Evolutionary conservation across 1,140 invertebrate species (phyloP), one percentile per base, ranked within the genome.

Genomic region (Eumaeus atala): DNA sequence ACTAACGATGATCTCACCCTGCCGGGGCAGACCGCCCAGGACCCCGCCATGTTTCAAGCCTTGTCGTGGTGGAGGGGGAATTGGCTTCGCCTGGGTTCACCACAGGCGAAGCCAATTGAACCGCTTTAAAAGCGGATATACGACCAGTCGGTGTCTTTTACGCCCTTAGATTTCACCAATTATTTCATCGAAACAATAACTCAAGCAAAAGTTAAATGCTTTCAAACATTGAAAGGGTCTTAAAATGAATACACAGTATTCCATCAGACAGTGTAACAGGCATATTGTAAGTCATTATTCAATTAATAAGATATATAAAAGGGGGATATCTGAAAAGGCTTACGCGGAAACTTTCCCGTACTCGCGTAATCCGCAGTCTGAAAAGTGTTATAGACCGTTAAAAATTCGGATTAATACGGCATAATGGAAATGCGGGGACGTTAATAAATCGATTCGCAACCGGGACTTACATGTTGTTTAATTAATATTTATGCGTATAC

Each of bases 251-350:
- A n/a, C n/a, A 3, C 21, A 28, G 21, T 6, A 61, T 65, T 75
- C 64, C 60, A 61, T 61, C 59, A 54, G 48, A 55, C 36, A 49
- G 37, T 40, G 14, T 40, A 40, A n/a, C 55, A 58, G 58, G 56
- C 65, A 62, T 9, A 38, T 60, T 68, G 60, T 57, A 51, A 59
- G 56, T 58, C 59, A 64, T 59, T 38, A 70, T 68, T 77, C 74
- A 82, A 82, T 81, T 84, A 81, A 79, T 72, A 80, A 78, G 73
- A 68, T 78, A 70, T 64, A 61, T 67, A 75, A 64, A 78, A 73
- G 71, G 70, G 65, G 66, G 65, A 61, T 49, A 63, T 51, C 67
- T 64, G 68, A 76, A 77, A 75, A 73, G 72, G 68, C 77, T 77
- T 73, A 80, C 55, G 59, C 68, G 54, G 62, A n/a, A 79, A 77